These are phyloP conservation scores for Ceratitis capitata DNA, from an alignment of 1,140 invertebrate species.

Conservation along the genomic window DNA sequence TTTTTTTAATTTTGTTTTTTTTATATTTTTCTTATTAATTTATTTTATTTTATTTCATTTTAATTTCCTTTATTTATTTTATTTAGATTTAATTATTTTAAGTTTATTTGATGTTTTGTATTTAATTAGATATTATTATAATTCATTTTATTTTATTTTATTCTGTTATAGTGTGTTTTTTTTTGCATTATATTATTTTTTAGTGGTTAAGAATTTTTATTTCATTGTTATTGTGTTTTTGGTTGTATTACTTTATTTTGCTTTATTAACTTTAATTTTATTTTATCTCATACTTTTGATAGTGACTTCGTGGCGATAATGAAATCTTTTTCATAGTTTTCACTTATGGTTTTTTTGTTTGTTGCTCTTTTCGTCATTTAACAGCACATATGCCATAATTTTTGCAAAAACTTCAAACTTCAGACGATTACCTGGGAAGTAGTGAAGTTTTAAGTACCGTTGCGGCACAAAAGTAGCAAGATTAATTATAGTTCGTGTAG, in stretches of 20 bases:
- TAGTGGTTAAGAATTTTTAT: no score
- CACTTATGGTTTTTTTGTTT: background rate
- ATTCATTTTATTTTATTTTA: no score
- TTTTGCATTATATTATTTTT: no score
- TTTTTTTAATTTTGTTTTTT: background rate
- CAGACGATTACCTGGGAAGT: background rate
- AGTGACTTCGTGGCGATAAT: background rate
- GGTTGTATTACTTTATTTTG: no score
- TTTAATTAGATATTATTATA: no score
- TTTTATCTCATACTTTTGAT: no score
- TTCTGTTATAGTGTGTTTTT: no score
- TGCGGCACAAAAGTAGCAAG: background rate
- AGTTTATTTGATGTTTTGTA: background rate
- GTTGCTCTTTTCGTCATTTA: background rate
- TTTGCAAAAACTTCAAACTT: background rate
- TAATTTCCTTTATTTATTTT: background rate
- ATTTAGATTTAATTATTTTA: background rate
- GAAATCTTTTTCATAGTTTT: background rate
- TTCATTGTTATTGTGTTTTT: no score
- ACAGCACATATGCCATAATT: background rate
- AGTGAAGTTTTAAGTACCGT: background rate
- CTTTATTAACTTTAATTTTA: no score
- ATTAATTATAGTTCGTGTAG: background rate
- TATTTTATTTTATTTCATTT: background rate
- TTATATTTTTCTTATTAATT: background rate